Percentiles rank a stretch among this genome's conserved stretches.
phyloP scores from a whole-genome alignment of 2,113 vertebrate species.

The Phalacrocorax carbo region DNA sequence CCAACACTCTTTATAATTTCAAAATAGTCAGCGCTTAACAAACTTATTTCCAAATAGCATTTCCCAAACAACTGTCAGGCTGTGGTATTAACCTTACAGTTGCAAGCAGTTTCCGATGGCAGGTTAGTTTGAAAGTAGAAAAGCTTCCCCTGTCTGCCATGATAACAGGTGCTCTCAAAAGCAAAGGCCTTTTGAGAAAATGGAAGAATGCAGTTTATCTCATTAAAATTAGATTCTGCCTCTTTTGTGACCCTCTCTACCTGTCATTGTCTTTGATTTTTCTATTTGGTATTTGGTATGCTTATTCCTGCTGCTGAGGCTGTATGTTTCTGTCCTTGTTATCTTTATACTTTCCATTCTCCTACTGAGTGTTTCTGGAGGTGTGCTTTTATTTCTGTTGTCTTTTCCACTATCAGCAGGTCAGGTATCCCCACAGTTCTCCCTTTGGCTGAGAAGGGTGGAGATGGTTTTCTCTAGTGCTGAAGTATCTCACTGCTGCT shows the following conservation, averaged over 20 bases:
- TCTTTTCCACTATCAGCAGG: background rate
- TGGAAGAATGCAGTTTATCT: background rate
- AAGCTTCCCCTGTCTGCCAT: background rate
- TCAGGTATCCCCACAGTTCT: constrained; percentile 10
- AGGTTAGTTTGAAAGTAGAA: background rate
- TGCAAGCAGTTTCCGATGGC: background rate
- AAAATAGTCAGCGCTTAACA: background rate
- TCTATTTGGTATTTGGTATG: background rate
- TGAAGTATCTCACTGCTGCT: background rate
- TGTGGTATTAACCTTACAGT: background rate
- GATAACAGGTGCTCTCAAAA: background rate
- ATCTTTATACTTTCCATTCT: background rate
- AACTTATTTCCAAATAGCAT: background rate
- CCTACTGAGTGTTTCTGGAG: background rate
- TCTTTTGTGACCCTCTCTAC: background rate
- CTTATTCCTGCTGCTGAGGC: background rate
- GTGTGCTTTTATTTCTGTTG: background rate
- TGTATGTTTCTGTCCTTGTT: background rate
- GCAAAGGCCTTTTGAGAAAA: background rate
- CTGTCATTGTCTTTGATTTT: background rate
- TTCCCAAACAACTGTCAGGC: background rate
- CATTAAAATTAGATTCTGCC: background rate
- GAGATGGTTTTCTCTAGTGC: background rate
- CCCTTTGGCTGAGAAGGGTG: background rate
- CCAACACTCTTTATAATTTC: background rate